Evolutionary conservation across 2,113 vertebrate species (phyloP).

Genomic region (Colossoma macropomum): DNA sequence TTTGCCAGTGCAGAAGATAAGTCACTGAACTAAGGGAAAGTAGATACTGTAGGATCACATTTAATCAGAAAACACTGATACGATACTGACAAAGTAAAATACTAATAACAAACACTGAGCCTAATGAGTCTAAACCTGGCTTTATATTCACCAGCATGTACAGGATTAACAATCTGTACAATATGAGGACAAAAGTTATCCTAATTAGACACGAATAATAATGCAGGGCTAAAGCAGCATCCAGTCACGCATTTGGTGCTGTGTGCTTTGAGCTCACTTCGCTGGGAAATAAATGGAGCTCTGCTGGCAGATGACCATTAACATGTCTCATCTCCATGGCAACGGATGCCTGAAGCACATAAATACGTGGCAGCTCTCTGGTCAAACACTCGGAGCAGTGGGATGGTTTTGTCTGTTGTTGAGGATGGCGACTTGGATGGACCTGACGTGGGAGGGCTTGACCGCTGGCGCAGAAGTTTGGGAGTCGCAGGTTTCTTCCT

Average conservation of each 20-base stretch:
- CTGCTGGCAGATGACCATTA: conserved; percentile 31
- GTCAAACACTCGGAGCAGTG: background rate
- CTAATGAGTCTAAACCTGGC: background rate
- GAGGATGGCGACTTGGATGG: background rate
- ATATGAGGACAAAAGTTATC: background rate
- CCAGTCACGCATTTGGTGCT: background rate
- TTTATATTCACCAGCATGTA: background rate
- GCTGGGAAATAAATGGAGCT: conserved; percentile 9
- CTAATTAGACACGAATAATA: conserved; percentile 1
- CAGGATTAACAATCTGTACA: background rate
- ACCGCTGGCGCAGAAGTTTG: background rate
- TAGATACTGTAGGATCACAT: background rate
- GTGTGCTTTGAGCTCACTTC: conserved; percentile 13
- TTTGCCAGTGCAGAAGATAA: background rate
- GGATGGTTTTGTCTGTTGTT: background rate
- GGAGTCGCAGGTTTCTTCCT: background rate
- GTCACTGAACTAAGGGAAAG: background rate
- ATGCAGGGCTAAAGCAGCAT: background rate
- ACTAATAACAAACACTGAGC: too few relatives aligned
- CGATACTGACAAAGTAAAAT: background rate
- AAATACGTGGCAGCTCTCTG: background rate
- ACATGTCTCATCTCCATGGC: conserved; percentile 38
- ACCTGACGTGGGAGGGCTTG: background rate
- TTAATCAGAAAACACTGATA: background rate
- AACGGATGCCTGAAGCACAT: conserved; percentile 14